Evolutionary conservation across 2,113 vertebrate species (phyloP), one percentile per base, ranked within the genome.

Genomic region (Fulica atra): DNA sequence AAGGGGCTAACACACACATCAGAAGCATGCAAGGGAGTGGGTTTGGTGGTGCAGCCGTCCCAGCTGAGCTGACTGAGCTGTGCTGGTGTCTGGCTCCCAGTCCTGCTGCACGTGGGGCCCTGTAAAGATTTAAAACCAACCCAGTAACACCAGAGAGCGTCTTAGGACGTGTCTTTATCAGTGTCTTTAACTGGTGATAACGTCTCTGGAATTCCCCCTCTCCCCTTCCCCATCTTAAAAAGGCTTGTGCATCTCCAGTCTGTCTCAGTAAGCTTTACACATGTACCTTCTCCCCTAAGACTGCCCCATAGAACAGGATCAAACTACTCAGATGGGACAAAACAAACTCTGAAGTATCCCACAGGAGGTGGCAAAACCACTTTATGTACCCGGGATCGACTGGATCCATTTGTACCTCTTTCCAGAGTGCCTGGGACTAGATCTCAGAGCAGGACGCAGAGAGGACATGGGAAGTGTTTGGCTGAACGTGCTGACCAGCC

Each of bases 241-340:
- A 84, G 29, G 26, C 28, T 80, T 4, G 1, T 35, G n/a, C 28
- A 28, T 40, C 77, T 65, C 1, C 2, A 16, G 23, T 72, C 31
- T 3, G 0, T 11, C 35, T n/a, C 14, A 7, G 26, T 61, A 59
- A 53, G 54, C n/a, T 35, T 53, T 26, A 44, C 20, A 3, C 0
- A 0, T 2, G 24, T 33, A 26, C 31, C 40, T 38, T 26, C 13
- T 0, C 0, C 54, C 5, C 1, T 46, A 14, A 40, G 28, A 60
- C 4, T 13, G 7, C 16, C 13, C 16, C 3, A 21, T 5, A 40
- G 48, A 19, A 33, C 66, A 33, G 33, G 5, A 38, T 26, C 9
- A 28, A 6, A 40, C 24, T 16, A 3, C 42, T 63, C 24, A 13
- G 29, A 59, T 25, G 19, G 56, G 29, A 66, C n/a, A 7, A 38